Conservation (phyloP, 2,797 vertebrate genomes). For the Gobionotothen gibberifrons region DNA sequence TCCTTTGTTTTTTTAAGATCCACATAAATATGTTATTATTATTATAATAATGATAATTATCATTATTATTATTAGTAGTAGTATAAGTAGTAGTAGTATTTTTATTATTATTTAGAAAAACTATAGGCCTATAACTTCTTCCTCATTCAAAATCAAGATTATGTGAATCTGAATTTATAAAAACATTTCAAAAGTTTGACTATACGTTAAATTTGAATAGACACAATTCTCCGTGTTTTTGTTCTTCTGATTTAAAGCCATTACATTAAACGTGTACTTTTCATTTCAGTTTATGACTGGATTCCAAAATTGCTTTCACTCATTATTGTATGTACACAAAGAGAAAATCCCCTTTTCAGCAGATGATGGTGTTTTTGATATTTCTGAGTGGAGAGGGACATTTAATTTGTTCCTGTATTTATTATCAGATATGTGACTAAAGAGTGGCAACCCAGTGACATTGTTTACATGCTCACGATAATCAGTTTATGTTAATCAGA, state of each 20-base stretch:
- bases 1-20: too few species aligned
- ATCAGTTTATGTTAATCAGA: constrained; percentile 50
- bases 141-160: neutral
- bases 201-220: too few species aligned
- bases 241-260: neutral
- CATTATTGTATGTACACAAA: neutral
- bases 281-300: neutral
- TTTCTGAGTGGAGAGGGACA: neutral
- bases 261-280: neutral
- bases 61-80: too few species aligned
- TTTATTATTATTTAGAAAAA: neutral
- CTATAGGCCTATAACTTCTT: neutral
- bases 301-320: neutral
- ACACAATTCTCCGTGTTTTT: neutral
- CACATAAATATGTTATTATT: too few species aligned
- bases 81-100: too few species aligned
- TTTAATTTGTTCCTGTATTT: too few species aligned
- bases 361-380: neutral
- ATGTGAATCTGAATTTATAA: neutral
- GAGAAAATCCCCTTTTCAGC: neutral
- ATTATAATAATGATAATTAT: too few species aligned
- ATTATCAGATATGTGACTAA: constrained; percentile 4
- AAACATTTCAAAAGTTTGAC: neutral
- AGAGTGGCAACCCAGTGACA: constrained; percentile 1
- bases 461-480: constrained; percentile 31